These are phyloP conservation scores for Oscheius myriophilus DNA, from an alignment of 2,888 invertebrate genomes.

Conservation along the genomic window DNA sequence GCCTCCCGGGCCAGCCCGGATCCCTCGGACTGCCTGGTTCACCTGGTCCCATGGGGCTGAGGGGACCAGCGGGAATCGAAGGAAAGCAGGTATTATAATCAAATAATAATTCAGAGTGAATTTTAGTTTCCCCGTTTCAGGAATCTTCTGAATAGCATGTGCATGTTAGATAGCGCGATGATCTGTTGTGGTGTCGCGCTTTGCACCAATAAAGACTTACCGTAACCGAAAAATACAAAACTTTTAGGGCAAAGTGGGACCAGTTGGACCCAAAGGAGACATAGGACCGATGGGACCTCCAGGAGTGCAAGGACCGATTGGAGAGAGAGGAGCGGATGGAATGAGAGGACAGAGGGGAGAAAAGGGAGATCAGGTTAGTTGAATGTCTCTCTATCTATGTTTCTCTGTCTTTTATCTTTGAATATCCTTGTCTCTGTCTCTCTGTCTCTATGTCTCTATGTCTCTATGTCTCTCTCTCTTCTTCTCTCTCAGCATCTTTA, in stretches of 20 bases:
- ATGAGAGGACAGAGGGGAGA: conserved; percentile 32
- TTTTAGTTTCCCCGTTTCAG: neutral
- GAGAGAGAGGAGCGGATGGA: conserved; percentile 60
- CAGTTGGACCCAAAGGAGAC: conserved; percentile 61
- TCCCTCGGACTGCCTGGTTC: conserved; percentile 65
- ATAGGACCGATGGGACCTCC: conserved; percentile 61
- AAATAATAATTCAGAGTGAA: neutral
- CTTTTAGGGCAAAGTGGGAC: conserved; percentile 61
- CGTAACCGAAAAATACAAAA: neutral
- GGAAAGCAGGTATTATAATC: conserved; percentile 53
- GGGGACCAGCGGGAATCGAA: conserved; percentile 55
- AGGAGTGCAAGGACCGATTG: conserved; percentile 56
- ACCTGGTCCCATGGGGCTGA: conserved; percentile 64
- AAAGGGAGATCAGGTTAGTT: conserved; percentile 55
- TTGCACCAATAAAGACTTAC: too few species aligned
- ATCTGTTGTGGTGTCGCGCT: neutral
- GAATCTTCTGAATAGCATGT: conserved; percentile 19
- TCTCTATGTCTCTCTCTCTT: too few species aligned
- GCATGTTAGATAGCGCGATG: conserved; percentile 30
- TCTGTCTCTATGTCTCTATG: too few species aligned
- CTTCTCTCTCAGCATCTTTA: too few species aligned
- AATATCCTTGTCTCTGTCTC: too few species aligned
- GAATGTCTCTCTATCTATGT: too few species aligned
- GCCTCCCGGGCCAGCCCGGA: conserved; percentile 55
- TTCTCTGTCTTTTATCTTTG: too few species aligned